Conservation (phyloP, 1,140 invertebrate genomes). For the Hypothenemus hampei region DNA sequence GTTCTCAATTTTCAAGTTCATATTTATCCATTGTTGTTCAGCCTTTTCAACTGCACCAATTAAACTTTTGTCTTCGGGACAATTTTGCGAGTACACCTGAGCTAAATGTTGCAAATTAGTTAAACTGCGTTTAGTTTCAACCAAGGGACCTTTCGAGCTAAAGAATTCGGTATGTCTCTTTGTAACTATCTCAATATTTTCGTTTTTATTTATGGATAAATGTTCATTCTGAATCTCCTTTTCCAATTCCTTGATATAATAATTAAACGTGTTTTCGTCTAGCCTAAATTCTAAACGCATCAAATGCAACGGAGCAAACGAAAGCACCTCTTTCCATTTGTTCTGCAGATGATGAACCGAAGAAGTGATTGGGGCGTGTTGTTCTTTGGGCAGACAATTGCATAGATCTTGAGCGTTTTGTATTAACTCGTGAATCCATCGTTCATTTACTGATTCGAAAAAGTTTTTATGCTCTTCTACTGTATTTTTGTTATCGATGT, state of each 20-base stretch:
- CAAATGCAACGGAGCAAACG: slow-evolving; percentile 76
- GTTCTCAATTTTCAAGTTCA: slow-evolving; percentile 64
- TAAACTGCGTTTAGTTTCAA: slow-evolving; percentile 68
- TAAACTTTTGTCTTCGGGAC: slow-evolving; percentile 59
- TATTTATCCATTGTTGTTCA: slow-evolving; percentile 67
- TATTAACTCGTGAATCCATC: slow-evolving; percentile 74
- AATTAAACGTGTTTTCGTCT: slow-evolving; percentile 78
- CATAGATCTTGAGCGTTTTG: slow-evolving; percentile 75
- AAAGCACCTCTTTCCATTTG: slow-evolving; percentile 74
- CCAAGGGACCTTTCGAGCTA: slow-evolving; percentile 60
- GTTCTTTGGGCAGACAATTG: slow-evolving; percentile 58
- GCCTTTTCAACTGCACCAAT: slow-evolving; percentile 62
- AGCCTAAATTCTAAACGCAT: slow-evolving; percentile 84
- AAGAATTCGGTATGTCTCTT: slow-evolving; percentile 74
- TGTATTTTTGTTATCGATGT: slow-evolving; percentile 73
- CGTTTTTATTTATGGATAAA: slow-evolving; percentile 78
- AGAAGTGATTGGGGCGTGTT: slow-evolving; percentile 65
- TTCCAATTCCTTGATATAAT: slow-evolving; percentile 84
- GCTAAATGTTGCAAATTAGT: slow-evolving; percentile 69
- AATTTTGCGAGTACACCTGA: slow-evolving; percentile 58
- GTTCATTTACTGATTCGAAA: slow-evolving; percentile 79
- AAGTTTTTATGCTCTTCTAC: slow-evolving; percentile 78
- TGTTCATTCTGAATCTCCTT: slow-evolving; percentile 82
- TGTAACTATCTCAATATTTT: slow-evolving; percentile 73
- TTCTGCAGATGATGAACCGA: slow-evolving; percentile 65